Percentiles rank a stretch among this genome's conserved stretches.
These are phyloP conservation scores for Chrysaora quinquecirrha DNA, from an alignment of 30 jellyfish, hydroid and myxozoan genomes.

Conservation along the genomic window DNA sequence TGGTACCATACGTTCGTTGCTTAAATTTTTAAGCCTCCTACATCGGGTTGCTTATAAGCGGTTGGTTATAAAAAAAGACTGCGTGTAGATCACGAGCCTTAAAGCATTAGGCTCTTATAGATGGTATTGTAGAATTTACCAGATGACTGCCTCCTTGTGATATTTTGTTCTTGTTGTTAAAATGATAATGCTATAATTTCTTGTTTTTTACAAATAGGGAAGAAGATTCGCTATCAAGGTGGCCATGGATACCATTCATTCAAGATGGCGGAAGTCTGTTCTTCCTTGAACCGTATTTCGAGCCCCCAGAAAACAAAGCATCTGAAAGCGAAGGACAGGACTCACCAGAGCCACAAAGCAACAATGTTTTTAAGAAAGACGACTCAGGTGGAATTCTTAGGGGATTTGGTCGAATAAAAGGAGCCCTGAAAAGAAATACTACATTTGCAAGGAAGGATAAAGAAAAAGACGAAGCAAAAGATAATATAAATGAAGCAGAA, in stretches of 20 bases:
- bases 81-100: too few relatives aligned
- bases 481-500: not conserved
- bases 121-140: too few relatives aligned
- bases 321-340: constrained; percentile 29
- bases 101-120: too few relatives aligned
- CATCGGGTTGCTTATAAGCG: too few relatives aligned
- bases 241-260: constrained; percentile 90
- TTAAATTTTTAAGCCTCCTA: too few relatives aligned
- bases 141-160: too few relatives aligned
- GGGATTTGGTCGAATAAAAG: constrained; percentile 73
- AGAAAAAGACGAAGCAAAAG: constrained; percentile 12
- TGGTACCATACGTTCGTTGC: too few relatives aligned
- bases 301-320: constrained; percentile 20
- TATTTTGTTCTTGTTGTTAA: too few relatives aligned
- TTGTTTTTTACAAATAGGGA: too few relatives aligned
- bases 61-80: too few relatives aligned
- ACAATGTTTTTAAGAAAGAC: constrained; percentile 31
- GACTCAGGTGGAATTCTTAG: constrained; percentile 44
- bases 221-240: constrained; percentile 41
- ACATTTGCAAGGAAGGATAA: constrained; percentile 71
- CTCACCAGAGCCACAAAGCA: constrained; percentile 1
- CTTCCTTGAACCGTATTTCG: constrained; percentile 59
- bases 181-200: too few relatives aligned
- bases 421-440: constrained; percentile 60
- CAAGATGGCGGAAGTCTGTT: constrained; percentile 84